Evolutionary conservation across 2,888 invertebrate species (phyloP), one percentile per base, ranked within the genome.

Genomic region (Sialis lutaria): DNA sequence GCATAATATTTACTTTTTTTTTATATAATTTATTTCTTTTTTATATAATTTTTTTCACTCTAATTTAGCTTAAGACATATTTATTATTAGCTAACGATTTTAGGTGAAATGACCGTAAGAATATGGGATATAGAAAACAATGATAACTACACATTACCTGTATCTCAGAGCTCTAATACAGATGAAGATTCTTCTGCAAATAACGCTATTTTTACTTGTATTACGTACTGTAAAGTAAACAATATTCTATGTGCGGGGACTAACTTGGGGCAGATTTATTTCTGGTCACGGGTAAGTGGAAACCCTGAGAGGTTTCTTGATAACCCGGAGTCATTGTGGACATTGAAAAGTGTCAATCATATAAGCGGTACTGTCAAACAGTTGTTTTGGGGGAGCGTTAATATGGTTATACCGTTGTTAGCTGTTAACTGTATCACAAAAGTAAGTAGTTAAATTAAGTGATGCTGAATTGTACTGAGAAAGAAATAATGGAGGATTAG

Each of bases 51-150:
- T n/a, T 5, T 13, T 35, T 10, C n/a, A n/a, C 35, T n/a, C 9
- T 35, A 35, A 22, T 2, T 22, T 22, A 22, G 22, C 4, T 22
- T 22, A 22, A 2, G 22, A 22, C 22, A n/a, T n/a, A n/a, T n/a
- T n/a, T n/a, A n/a, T n/a, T n/a, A n/a, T n/a, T n/a, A n/a, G n/a
- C 22, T 22, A 22, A 22, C 22, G 4, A 22, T 22, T 22, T 22
- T 22, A 22, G 22, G 22, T 22, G 22, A 22, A 22, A 22, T 22
- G 22, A 22, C 22, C 4, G 71, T 85, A 51, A 68, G 95, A 53
- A 75, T 96, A 55, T 97, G 95, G 95, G 91, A 97, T 61, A 77
- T 96, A 54, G 86, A 92, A 44, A 82, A 82, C 32, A 91, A 93
- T 48, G 93, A 96, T 57, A 96, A 92, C 64, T 91, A 85, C 63